Base-by-base conservation (phyloP, 1,140 invertebrate genomes). In the Thaumatotibia leucotreta region DNA sequence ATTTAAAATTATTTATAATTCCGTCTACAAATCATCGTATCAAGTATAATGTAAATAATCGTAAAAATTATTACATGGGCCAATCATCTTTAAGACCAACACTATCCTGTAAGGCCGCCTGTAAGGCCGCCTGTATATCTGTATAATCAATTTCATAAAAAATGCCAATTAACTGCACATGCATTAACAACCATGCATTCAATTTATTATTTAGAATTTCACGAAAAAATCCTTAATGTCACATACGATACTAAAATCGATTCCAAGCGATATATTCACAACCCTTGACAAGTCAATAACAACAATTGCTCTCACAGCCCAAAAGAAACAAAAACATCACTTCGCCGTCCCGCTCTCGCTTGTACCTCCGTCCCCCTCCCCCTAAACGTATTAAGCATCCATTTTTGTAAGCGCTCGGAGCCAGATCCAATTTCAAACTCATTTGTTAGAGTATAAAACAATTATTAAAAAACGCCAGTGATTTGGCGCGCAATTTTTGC, bases 401-500 rank as follows among this genome's bases (percentile, higher is more conserved):
- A 90, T 90, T 90, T 90, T 88, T 90, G 88, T 86, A 80, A 85
- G 83, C 86, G 88, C 86, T 81, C 67, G 68, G 81, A 86, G 86
- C 88, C 86, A 77, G 84, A 90, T 90, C 79, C 88, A 90, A 90
- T 90, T 88, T 86, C 84, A 84, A 84, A 90, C 80, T 90, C 86
- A 90, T 90, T 90, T 90, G 88, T 90, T 89, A 90, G 76, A 82
- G 80, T 79, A 82, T 90, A 90, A 90, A 89, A 83, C 88, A 90
- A 90, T 90, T 90, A 90, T 90, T 88, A 89, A 89, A 90, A 89
- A 90, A 90, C 88, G 80, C 81, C 83, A 76, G 86, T 83, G 86
- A 89, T 88, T 90, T 84, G 77, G 69, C 74, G 78, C 75, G 78
- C 76, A 83, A 84, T 85, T 85, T 86, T 82, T 85, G 73, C 78